Base-by-base conservation (phyloP, 2,888 invertebrate genomes). In the Tetragnatha montana region DNA sequence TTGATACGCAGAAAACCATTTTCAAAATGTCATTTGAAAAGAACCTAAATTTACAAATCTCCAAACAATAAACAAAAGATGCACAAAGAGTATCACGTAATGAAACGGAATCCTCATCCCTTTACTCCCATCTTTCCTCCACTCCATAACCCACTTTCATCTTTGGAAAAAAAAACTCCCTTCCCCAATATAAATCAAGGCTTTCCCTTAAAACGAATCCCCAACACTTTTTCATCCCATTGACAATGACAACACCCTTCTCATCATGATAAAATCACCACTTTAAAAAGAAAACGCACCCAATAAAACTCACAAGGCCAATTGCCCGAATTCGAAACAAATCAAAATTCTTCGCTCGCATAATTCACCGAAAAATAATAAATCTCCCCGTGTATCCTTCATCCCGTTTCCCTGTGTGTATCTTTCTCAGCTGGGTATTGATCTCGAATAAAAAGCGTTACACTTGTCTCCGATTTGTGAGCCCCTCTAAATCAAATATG, bases 311-410 rank as follows among this genome's bases (percentile, higher is more conserved):
- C 60, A 60, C 17, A 12, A 60, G 60, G 17, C 17, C 60, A 60
- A 60, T 60, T 60, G 60, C 60, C 60, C 17, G 60, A 14, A 17
- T 8, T 60, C 60, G 60, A 17, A 60, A 60, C 60, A 60, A 60
- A 60, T 60, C 60, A 60, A 60, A 60, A 60, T 17, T 60, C 60
- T 1, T 60, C 12, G 10, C 60, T 12, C 8, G 60, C 60, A 60
- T 60, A 60, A 60, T 60, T 60, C 60, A 60, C 60, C 60, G 60
- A 60, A 60, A n/a, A 60, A 60, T 60, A 60, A 60, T 60, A 60
- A 60, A 60, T 60, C 60, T 60, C 14, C 60, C 17, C 60, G 35
- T 35, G 35, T 35, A 35, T 35, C 35, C 4, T 60, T 60, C 60
- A n/a, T n/a, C n/a, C 35, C 35, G 1, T 35, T 35, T 35, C 35